Percentiles rank a stretch among this genome's conserved stretches.
Conservation (phyloP, 2,888 invertebrate genomes). For the Lordiphosa andalusiaca region DNA sequence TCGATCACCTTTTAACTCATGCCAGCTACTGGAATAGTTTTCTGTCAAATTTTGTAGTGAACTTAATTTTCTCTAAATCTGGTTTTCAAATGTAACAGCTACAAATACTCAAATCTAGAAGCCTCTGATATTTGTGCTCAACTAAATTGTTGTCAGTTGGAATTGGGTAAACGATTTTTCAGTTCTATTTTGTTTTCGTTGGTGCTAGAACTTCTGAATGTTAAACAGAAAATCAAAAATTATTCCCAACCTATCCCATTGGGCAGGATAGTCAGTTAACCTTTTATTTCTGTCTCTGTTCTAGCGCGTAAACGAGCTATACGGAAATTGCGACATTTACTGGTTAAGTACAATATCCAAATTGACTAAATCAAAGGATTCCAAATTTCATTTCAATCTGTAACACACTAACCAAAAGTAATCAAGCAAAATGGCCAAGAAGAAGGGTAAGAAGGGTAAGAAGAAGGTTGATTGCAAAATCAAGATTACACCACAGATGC, state of each 20-base stretch:
- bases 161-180: conserved; percentile 1
- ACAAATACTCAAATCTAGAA: background rate
- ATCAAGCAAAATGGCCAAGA: conserved; percentile 31
- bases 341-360: conserved; percentile 76
- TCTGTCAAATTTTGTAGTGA: no score
- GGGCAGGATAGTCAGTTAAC: background rate
- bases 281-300: background rate
- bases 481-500: conserved; percentile 15
- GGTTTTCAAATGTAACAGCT: no score
- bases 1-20: no score
- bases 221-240: no score
- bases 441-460: conserved; percentile 33
- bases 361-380: conserved; percentile 47
- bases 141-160: background rate
- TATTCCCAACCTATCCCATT: no score
- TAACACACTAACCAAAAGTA: conserved; percentile 29
- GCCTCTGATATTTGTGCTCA: background rate
- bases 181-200: background rate
- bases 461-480: conserved; percentile 26
- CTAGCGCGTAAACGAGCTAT: conserved; percentile 76
- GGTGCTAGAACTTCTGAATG: no score
- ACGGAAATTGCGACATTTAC: conserved; percentile 74
- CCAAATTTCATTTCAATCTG: conserved; percentile 33
- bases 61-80: no score
- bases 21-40: no score